Conservation (phyloP, 2,888 invertebrate genomes). For the Rambutsinella grinnellia region DNA sequence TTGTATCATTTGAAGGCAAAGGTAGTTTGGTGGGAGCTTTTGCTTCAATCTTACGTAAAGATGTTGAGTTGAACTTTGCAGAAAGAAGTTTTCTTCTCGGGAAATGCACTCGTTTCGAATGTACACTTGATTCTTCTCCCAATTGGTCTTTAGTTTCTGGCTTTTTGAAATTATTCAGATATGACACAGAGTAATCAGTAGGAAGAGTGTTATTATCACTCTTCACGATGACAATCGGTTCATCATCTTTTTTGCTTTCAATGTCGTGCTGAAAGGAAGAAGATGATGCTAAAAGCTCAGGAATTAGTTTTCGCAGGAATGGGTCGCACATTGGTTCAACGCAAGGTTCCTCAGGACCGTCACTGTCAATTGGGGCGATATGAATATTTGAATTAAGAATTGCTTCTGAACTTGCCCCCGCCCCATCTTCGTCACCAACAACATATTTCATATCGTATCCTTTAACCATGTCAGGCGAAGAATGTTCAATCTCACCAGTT, state of each 20-base stretch:
- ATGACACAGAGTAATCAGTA: neutral
- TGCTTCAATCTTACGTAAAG: neutral
- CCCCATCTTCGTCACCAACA: constrained; percentile 12
- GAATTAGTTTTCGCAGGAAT: constrained; percentile 25
- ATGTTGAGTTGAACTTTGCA: constrained; percentile 18
- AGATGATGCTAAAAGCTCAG: constrained; percentile 11
- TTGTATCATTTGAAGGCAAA: neutral
- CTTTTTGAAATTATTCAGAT: neutral
- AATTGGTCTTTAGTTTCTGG: neutral
- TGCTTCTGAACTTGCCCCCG: neutral
- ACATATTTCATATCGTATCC: constrained; percentile 19
- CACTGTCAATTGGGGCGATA: neutral
- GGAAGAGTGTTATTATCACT: constrained; percentile 5
- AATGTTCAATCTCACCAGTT: neutral
- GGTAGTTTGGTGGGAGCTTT: no score
- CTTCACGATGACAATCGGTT: constrained; percentile 25
- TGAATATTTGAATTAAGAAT: neutral
- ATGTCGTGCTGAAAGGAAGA: neutral
- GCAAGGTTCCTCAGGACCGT: neutral
- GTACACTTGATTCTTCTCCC: neutral
- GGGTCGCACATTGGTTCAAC: constrained; percentile 21
- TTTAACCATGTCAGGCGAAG: constrained; percentile 7
- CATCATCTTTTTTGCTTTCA: neutral
- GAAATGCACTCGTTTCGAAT: neutral
- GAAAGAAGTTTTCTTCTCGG: constrained; percentile 12